phyloP scores from a whole-genome alignment of 2,797 vertebrate genomes.

The Malacoctenus gilli region DNA sequence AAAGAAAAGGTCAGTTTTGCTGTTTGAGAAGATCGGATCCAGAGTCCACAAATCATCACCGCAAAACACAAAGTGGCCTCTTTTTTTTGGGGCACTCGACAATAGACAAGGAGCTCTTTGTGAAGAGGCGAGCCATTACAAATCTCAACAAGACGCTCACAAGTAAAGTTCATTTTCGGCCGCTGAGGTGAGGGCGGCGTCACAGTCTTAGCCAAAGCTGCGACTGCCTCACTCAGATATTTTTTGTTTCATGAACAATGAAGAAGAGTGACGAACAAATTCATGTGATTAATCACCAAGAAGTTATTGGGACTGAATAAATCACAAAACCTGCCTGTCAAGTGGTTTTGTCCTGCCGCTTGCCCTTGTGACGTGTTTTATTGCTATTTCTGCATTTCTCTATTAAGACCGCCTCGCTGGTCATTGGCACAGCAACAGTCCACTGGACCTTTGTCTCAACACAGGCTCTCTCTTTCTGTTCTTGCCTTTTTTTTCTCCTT shows the following conservation, averaged over 20 bases:
- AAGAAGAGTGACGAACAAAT: too few species aligned
- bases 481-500: constrained; percentile 40
- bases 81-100: constrained; percentile 1
- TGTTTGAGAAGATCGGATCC: constrained; percentile 12
- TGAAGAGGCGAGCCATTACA: neutral
- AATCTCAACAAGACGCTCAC: neutral
- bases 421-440: constrained; percentile 24
- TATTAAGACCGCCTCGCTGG: constrained; percentile 33
- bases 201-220: neutral
- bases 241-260: constrained; percentile 20
- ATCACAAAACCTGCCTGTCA: too few species aligned
- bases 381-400: constrained; percentile 35
- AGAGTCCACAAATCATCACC: constrained; percentile 2
- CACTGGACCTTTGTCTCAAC: constrained; percentile 27
- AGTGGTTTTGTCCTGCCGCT: constrained; percentile 8
- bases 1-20: neutral
- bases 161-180: too few species aligned
- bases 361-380: constrained; percentile 36
- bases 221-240: constrained; percentile 7
- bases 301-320: too few species aligned
- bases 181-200: constrained; percentile 3
- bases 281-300: constrained; percentile 37
- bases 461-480: constrained; percentile 47
- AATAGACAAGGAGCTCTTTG: neutral
- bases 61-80: neutral